These are phyloP conservation scores for Bubo bubo DNA, from an alignment of 2,113 vertebrate species.

Conservation along the genomic window DNA sequence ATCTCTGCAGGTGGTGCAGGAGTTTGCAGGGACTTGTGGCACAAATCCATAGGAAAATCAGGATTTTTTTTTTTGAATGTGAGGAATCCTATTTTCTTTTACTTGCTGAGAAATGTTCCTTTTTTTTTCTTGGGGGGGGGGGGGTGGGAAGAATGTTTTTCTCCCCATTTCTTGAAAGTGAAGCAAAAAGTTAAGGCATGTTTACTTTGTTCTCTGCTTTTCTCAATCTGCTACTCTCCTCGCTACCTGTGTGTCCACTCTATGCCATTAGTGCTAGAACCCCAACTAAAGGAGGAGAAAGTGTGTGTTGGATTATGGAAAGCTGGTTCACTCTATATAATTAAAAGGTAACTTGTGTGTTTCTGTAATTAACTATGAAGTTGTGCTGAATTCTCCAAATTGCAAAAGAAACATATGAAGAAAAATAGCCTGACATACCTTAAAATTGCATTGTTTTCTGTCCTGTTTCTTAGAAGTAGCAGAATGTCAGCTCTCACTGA, in stretches of 20 bases:
- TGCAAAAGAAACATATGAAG: background rate
- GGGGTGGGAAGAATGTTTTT: constrained; percentile 19
- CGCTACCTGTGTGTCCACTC: constrained; percentile 49
- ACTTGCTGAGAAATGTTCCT: background rate
- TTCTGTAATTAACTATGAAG: constrained; percentile 42
- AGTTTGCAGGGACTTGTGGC: background rate
- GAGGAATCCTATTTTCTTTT: background rate
- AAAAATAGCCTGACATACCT: background rate
- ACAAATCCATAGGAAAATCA: background rate
- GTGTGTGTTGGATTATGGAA: constrained; percentile 64
- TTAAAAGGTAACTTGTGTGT: constrained; percentile 56
- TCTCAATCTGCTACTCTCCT: constrained; percentile 56
- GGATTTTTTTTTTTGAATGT: background rate
- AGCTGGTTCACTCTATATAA: constrained; percentile 60
- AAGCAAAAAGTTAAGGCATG: constrained; percentile 42
- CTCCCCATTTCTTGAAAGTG: constrained; percentile 16
- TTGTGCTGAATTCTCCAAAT: constrained; percentile 20
- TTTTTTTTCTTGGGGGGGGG: background rate
- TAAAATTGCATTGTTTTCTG: background rate
- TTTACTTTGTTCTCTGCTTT: constrained; percentile 65
- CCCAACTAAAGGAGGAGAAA: constrained; percentile 61
- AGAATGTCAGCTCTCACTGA: background rate
- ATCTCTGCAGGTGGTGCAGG: background rate
- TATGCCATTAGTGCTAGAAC: constrained; percentile 63
- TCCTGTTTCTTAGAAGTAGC: background rate